Conservation (phyloP, 2,113 vertebrate species). For the Eclectus roratus region DNA sequence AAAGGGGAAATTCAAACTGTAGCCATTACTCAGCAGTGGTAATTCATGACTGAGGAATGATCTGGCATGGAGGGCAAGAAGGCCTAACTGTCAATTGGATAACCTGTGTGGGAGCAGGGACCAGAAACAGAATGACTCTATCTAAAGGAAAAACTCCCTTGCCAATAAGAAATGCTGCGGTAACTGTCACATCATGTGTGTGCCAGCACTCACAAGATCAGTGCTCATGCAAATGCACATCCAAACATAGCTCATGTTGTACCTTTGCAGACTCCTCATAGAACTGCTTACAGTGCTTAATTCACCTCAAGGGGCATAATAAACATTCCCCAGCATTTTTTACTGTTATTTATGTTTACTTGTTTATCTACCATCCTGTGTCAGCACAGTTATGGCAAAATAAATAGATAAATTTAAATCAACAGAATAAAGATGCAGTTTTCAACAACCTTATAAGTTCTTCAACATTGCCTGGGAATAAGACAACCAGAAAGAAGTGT, state of each 20-base stretch:
- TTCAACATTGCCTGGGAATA: not conserved
- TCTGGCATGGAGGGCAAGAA: no score
- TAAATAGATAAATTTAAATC: not conserved
- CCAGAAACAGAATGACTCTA: not conserved
- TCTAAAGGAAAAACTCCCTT: not conserved
- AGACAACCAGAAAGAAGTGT: not conserved
- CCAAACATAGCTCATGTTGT: not conserved
- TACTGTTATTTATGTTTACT: not conserved
- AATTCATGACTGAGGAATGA: not conserved
- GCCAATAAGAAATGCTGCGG: not conserved
- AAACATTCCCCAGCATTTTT: not conserved
- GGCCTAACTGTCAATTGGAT: not conserved
- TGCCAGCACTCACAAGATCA: not conserved
- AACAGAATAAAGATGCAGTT: not conserved
- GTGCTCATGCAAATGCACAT: not conserved
- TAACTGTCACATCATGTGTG: not conserved
- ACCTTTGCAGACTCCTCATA: not conserved
- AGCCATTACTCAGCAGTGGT: not conserved
- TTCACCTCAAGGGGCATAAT: not conserved
- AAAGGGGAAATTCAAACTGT: not conserved
- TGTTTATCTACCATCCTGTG: not conserved
- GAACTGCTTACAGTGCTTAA: not conserved
- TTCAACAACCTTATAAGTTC: not conserved
- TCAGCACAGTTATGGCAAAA: not conserved
- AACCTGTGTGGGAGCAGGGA: not conserved